A percentile compares a stretch with the other conserved stretches of the same genome.
These are phyloP conservation scores for Catocala sponsa DNA, from an alignment of 2,888 invertebrate genomes.

Conservation along the genomic window DNA sequence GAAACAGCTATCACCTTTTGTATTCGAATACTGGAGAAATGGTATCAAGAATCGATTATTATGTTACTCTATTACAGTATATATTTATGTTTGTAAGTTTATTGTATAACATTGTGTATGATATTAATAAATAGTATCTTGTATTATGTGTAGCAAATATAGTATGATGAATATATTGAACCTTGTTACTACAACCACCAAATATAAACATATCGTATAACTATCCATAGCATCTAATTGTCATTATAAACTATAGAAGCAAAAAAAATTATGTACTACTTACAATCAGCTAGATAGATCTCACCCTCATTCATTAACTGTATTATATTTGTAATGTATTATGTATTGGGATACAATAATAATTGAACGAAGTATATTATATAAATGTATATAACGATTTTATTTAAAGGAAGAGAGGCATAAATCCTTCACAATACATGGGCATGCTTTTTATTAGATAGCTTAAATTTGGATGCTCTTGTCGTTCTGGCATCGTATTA, in stretches of 20 bases:
- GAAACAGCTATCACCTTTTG: no score
- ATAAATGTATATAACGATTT: no score
- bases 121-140: not conserved
- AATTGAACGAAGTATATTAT: not conserved
- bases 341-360: slow-evolving; percentile 20
- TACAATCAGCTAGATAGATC: slow-evolving; percentile 38
- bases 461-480: no score
- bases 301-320: slow-evolving; percentile 25
- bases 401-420: no score
- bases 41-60: not conserved
- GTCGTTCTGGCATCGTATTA: no score
- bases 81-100: not conserved
- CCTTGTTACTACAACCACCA: not conserved
- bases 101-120: not conserved
- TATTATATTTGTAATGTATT: slow-evolving; percentile 12
- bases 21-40: no score
- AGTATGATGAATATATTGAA: not conserved
- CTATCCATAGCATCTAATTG: not conserved
- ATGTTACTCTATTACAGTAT: slow-evolving; percentile 1
- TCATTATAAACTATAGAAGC: not conserved
- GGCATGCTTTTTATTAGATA: no score
- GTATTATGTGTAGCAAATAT: not conserved
- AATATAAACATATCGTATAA: not conserved
- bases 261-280: slow-evolving; percentile 9
- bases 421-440: no score